These are phyloP conservation scores for Hippoglossus hippoglossus DNA, from an alignment of 2,797 vertebrate genomes.

Conservation along the genomic window DNA sequence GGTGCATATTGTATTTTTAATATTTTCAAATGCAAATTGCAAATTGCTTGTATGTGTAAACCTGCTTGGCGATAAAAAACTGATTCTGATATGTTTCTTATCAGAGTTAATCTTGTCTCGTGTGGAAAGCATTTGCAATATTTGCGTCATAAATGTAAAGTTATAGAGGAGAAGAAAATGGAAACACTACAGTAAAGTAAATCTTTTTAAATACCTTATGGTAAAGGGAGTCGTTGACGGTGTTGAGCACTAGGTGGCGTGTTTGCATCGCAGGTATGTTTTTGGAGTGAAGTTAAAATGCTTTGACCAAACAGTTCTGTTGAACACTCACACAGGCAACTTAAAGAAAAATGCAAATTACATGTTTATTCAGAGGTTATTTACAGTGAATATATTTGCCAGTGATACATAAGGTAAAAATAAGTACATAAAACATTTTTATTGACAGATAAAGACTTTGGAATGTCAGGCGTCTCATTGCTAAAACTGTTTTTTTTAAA, in stretches of 20 bases:
- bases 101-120: too few relatives aligned
- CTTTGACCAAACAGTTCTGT: not conserved
- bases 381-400: slow-evolving; percentile 75
- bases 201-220: too few relatives aligned
- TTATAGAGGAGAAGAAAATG: too few relatives aligned
- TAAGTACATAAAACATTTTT: slow-evolving; percentile 78
- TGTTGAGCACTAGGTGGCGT: slow-evolving; percentile 55
- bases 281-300: not conserved
- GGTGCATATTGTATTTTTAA: too few relatives aligned
- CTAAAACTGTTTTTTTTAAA: slow-evolving; percentile 62
- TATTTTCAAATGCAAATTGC: too few relatives aligned
- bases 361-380: slow-evolving; percentile 72
- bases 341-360: slow-evolving; percentile 60
- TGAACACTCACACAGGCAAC: not conserved
- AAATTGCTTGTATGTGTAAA: too few relatives aligned
- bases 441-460: slow-evolving; percentile 75
- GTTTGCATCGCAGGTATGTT: not conserved
- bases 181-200: too few relatives aligned
- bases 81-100: too few relatives aligned
- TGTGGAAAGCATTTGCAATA: too few relatives aligned
- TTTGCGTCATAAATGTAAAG: too few relatives aligned
- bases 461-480: slow-evolving; percentile 71
- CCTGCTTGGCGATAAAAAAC: too few relatives aligned
- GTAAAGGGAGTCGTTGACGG: not conserved
- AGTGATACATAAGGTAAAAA: slow-evolving; percentile 76